Evolutionary conservation across 1,140 invertebrate genomes (phyloP).

Genomic region (Drosophila nannoptera): DNA sequence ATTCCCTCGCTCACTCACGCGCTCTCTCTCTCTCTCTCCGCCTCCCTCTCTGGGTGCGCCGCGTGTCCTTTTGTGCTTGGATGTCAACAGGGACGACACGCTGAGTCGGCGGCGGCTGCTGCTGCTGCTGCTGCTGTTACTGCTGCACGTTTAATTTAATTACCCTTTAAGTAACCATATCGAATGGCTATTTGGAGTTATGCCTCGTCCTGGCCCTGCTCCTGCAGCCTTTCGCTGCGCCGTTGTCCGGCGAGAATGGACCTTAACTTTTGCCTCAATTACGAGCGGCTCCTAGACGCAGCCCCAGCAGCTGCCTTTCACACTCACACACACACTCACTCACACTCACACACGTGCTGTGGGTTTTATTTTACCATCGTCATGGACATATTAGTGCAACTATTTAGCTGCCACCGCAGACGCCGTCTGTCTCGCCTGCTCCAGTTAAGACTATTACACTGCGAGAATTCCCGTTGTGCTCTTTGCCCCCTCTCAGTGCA

Average conservation of each 20-base stretch:
- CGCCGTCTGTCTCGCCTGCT: not conserved
- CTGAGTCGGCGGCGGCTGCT: no score
- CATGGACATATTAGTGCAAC: slow-evolving; percentile 65
- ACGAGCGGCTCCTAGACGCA: slow-evolving; percentile 19
- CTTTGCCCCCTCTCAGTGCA: no score
- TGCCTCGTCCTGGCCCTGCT: slow-evolving; percentile 18
- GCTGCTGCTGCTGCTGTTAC: slow-evolving; percentile 34
- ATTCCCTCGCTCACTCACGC: not conserved
- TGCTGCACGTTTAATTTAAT: slow-evolving; percentile 71
- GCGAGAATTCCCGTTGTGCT: not conserved
- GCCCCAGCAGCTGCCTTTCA: slow-evolving; percentile 12
- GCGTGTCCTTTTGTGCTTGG: slow-evolving; percentile 45
- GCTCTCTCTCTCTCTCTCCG: no score
- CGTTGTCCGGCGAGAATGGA: slow-evolving; percentile 31
- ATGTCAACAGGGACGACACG: slow-evolving; percentile 61
- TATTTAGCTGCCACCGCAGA: slow-evolving; percentile 49
- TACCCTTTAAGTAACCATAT: slow-evolving; percentile 78
- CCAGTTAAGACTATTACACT: slow-evolving; percentile 26
- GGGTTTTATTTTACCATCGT: slow-evolving; percentile 66
- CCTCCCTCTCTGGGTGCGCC: slow-evolving; percentile 16
- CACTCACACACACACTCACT: slow-evolving; percentile 21
- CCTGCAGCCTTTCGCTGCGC: slow-evolving; percentile 15
- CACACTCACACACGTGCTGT: slow-evolving; percentile 49
- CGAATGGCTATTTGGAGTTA: slow-evolving; percentile 72
- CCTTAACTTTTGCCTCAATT: slow-evolving; percentile 61